phyloP scores from a whole-genome alignment of 2,888 invertebrate genomes.

The Tuberolachnus salignus region DNA sequence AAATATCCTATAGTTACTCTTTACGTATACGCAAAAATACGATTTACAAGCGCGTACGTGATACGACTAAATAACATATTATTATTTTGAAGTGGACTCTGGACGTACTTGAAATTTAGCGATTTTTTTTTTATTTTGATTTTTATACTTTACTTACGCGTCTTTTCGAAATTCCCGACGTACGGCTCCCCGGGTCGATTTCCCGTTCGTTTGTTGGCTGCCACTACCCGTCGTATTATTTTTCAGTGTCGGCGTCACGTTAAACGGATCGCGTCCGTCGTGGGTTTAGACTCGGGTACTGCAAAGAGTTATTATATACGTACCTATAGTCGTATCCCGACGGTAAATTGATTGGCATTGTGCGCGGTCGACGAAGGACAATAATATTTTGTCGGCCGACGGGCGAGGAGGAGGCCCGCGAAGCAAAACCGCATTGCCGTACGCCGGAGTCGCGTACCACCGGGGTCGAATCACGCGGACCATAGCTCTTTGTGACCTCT shows the following conservation, averaged over 20 bases:
- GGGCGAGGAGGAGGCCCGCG: background rate
- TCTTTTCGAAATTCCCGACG: background rate
- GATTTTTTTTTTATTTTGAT: background rate
- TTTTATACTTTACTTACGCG: background rate
- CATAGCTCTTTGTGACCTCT: constrained; percentile 41
- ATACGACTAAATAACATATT: background rate
- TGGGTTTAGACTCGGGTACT: too few relatives aligned
- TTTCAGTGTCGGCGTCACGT: background rate
- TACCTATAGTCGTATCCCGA: too few relatives aligned
- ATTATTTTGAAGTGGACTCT: background rate
- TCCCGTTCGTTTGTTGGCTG: too few relatives aligned
- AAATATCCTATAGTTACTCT: too few relatives aligned
- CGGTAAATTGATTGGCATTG: background rate
- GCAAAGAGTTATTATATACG: too few relatives aligned
- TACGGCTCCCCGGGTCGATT: background rate
- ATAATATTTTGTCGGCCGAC: background rate
- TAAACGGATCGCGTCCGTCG: background rate
- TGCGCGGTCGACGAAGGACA: background rate
- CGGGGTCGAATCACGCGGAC: too few relatives aligned
- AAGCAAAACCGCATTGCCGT: constrained; percentile 26
- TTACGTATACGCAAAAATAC: too few relatives aligned
- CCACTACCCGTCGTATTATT: too few relatives aligned
- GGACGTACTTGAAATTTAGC: background rate
- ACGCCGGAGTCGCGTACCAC: background rate
- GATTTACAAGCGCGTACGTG: constrained; percentile 13